A percentile compares a stretch with the other conserved stretches of the same genome.
phyloP scores from a whole-genome alignment of 2,888 invertebrate genomes.

The Sinelater perroti region DNA sequence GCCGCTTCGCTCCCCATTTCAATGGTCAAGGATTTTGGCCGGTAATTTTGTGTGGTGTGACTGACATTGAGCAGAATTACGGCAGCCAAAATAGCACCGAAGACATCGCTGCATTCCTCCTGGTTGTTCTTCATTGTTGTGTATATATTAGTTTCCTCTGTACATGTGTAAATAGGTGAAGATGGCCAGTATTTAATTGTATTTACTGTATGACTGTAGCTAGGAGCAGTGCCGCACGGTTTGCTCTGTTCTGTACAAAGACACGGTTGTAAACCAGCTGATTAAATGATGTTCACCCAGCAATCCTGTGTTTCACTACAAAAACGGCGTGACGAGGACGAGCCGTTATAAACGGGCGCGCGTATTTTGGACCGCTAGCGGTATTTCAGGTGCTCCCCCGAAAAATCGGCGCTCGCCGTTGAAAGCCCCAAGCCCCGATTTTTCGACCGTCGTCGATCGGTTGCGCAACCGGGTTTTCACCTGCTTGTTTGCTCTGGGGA shows the following conservation, averaged over 20 bases:
- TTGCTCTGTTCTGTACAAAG: conserved; percentile 16
- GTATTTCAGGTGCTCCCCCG: too few relatives aligned
- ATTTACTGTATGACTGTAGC: conserved; percentile 8
- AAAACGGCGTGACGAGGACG: conserved; percentile 11
- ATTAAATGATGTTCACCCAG: conserved; percentile 13
- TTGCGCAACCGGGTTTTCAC: conserved; percentile 27
- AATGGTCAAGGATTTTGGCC: not conserved
- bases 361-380: too few relatives aligned
- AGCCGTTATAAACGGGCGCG: conserved; percentile 12
- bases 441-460: too few relatives aligned
- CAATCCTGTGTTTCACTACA: conserved; percentile 25
- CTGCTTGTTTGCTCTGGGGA: conserved; percentile 33
- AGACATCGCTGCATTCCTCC: conserved; percentile 6
- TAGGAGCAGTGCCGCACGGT: conserved; percentile 15
- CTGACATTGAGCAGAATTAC: conserved; percentile 22
- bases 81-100: not conserved
- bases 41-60: conserved; percentile 24
- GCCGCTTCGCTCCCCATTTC: too few relatives aligned
- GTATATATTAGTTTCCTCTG: conserved; percentile 24
- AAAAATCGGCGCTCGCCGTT: too few relatives aligned
- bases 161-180: conserved; percentile 30
- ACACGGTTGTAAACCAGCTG: conserved; percentile 15
- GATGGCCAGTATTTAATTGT: conserved; percentile 13
- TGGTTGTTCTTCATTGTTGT: conserved; percentile 21
- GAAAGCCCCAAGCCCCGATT: too few relatives aligned